These are phyloP conservation scores for Melanerpes formicivorus DNA, from an alignment of 2,113 vertebrate genomes.

Conservation along the genomic window DNA sequence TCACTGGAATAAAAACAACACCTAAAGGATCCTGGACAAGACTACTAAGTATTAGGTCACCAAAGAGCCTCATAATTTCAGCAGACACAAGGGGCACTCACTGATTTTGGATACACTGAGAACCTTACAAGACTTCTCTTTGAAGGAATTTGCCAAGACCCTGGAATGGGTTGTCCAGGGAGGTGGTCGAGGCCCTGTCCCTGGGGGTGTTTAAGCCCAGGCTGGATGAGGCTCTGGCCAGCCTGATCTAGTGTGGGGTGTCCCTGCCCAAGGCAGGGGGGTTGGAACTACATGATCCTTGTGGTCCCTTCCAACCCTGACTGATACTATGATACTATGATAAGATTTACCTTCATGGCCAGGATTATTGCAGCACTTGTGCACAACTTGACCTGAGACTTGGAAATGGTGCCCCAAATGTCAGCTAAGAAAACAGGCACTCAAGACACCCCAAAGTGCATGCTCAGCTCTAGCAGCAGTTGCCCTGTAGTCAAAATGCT, in stretches of 20 bases:
- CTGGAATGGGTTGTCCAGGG: too few relatives aligned
- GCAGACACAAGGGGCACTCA: neutral
- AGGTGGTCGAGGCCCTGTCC: too few relatives aligned
- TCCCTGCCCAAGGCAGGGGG: too few relatives aligned
- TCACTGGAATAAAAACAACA: neutral
- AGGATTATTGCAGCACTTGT: neutral
- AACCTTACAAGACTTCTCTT: neutral
- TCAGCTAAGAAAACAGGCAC: neutral
- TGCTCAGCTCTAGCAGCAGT: neutral
- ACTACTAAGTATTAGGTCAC: neutral
- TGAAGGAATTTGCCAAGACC: neutral
- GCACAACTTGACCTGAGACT: neutral
- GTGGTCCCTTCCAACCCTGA: too few relatives aligned
- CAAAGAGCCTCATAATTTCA: neutral
- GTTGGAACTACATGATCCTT: too few relatives aligned
- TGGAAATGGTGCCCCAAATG: slow-evolving; percentile 32
- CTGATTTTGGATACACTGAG: neutral
- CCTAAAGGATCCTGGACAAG: neutral
- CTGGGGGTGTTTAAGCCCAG: too few relatives aligned
- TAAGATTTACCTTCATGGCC: neutral
- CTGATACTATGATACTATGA: too few relatives aligned
- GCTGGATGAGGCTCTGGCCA: too few relatives aligned
- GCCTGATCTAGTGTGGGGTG: too few relatives aligned
- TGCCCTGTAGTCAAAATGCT: neutral
- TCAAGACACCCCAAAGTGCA: neutral